These are phyloP conservation scores for Gandaritis pyraliata DNA, from an alignment of 2,888 invertebrate genomes.

Conservation along the genomic window DNA sequence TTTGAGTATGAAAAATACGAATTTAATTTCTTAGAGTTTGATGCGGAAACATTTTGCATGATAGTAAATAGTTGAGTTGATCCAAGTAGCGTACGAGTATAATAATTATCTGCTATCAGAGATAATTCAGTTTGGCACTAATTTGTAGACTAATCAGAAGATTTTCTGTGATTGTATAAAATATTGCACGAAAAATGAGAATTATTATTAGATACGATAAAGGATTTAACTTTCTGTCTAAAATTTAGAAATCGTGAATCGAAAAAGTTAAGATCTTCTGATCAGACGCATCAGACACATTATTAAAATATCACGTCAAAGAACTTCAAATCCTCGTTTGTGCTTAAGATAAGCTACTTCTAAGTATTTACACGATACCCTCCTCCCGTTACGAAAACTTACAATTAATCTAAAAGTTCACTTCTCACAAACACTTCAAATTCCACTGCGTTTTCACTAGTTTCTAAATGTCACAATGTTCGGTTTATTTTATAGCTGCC, in stretches of 20 bases:
- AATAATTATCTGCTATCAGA: background rate
- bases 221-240: background rate
- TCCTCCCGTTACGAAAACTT: constrained; percentile 57
- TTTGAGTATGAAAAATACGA: background rate
- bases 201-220: background rate
- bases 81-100: background rate
- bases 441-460: constrained; percentile 59
- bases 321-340: constrained; percentile 78
- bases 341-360: constrained; percentile 60
- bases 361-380: constrained; percentile 72
- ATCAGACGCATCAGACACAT: constrained; percentile 39
- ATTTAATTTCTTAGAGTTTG: background rate
- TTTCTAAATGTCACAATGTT: constrained; percentile 37
- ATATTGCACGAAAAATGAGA: constrained; percentile 16
- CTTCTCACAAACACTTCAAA: constrained; percentile 59
- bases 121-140: constrained; percentile 23
- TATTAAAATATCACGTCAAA: constrained; percentile 59
- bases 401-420: constrained; percentile 51
- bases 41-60: background rate
- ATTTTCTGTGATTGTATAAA: background rate
- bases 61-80: no score
- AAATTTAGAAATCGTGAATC: constrained; percentile 6
- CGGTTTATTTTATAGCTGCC: constrained; percentile 49
- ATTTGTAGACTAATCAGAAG: constrained; percentile 19
- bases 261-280: constrained; percentile 16